These are phyloP conservation scores for Agrochola lychnidis DNA, from an alignment of 2,888 invertebrate genomes.

Conservation along the genomic window DNA sequence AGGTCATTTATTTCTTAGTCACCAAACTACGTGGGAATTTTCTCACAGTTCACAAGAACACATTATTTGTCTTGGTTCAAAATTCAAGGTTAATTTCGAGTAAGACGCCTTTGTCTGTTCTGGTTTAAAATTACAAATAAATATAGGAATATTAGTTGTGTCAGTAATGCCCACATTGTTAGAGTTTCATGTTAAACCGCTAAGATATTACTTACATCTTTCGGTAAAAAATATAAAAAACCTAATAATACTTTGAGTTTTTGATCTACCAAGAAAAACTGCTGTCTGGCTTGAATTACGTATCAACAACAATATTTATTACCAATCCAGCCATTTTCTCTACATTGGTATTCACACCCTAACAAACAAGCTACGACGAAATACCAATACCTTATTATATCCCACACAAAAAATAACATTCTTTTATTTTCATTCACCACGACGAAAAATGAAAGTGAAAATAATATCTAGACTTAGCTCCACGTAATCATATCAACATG, in stretches of 20 bases:
- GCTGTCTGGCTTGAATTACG: not conserved
- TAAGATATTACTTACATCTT: not conserved
- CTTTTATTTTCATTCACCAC: conserved; percentile 16
- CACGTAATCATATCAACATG: conserved; percentile 57
- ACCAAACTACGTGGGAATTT: conserved; percentile 33
- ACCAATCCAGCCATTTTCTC: not conserved
- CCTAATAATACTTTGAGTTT: not conserved
- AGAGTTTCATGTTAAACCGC: not conserved
- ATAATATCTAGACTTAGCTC: conserved; percentile 35
- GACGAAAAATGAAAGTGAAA: conserved; percentile 38
- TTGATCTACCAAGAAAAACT: not conserved
- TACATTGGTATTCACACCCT: not conserved
- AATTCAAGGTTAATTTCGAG: conserved; percentile 40
- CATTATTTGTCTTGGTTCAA: conserved; percentile 23
- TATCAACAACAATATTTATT: not conserved
- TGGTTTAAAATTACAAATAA: not conserved
- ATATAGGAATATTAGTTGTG: not conserved
- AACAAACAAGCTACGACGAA: conserved; percentile 17
- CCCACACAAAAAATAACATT: not conserved
- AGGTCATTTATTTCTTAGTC: conserved; percentile 46
- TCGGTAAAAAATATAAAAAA: not conserved
- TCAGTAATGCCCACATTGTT: not conserved
- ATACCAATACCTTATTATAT: conserved; percentile 12
- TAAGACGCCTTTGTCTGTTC: not conserved
- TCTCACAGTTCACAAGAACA: conserved; percentile 47